These are phyloP conservation scores for Pseudotriccus pelzelni DNA, from an alignment of 2,797 vertebrate species.

Conservation along the genomic window DNA sequence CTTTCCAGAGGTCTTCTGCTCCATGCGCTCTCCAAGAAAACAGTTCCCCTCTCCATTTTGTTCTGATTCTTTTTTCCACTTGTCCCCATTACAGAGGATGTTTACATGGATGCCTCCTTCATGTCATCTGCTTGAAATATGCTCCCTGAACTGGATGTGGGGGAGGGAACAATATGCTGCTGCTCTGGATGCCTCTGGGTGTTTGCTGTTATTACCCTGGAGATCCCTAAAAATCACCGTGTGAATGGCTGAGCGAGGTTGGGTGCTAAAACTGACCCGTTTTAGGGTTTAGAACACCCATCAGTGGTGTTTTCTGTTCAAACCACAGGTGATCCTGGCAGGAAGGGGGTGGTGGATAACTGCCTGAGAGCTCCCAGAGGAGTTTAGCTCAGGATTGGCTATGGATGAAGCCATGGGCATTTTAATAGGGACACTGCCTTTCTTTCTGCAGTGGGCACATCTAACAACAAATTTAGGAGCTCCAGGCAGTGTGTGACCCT, in stretches of 20 bases:
- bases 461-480: neutral
- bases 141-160: constrained; percentile 4
- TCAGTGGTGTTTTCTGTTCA: neutral
- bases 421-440: neutral
- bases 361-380: neutral
- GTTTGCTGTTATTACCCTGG: neutral
- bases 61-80: constrained; percentile 15
- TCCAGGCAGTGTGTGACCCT: neutral
- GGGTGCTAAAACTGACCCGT: neutral
- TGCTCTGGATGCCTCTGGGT: constrained; percentile 35
- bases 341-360: neutral
- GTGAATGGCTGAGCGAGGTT: neutral
- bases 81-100: neutral
- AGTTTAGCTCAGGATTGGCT: neutral
- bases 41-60: neutral
- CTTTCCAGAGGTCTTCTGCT: neutral
- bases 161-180: neutral
- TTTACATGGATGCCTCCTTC: constrained; percentile 35
- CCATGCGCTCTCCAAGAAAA: neutral
- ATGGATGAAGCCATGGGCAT: neutral
- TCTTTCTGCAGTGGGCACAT: neutral
- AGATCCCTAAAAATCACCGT: neutral
- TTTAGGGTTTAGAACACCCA: neutral
- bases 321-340: neutral
- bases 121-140: constrained; percentile 46